Base-by-base conservation (phyloP, 2,113 vertebrate genomes). In the Xenopus borealis region DNA sequence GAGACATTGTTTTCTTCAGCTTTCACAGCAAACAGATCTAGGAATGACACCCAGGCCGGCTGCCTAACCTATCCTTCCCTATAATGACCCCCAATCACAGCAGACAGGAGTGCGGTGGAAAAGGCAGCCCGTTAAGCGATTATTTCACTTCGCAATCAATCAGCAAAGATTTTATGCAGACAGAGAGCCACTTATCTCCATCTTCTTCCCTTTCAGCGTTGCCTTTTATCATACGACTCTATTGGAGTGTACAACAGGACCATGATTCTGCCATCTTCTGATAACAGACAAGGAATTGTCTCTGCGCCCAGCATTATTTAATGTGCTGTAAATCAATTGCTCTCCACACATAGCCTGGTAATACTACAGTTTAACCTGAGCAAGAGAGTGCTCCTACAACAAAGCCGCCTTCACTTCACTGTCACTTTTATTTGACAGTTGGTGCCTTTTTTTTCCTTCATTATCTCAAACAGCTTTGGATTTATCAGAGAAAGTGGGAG, bases 281-380 rank as follows among this genome's bases (percentile, higher is more conserved):
- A 74, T 74, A 74, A 74, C 63, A 73, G 40, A 40, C 12, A 3
- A 9, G 3, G 52, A 18, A 67, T 66, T 66, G 72, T 74, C 52
- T 18, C 7, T 11, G 23, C 3, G 10, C 16, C 13, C 16, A 66
- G 30, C 27, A 12, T 61, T 19, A 19, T 47, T 23, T 66, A 46
- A 74, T 74, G 63, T 12, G 19, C 45, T 57, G 63, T 30, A 61
- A 74, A 74, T 74, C 63, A 65, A 74, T 67, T 16, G 33, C 13
- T 44, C 30, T 67, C 63, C 61, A 72, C 16, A 40, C 18, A 17
- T 17, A 17, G 46, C 71, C 63, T 5, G 23, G 13, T 12, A 52
- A 52, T 40, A 55, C 14, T 55, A 55, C 44, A 61, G 27, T 61
- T 61, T 61, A 61, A 61, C 58, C 19, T 61, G 10, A 61, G 20